Evolutionary conservation across 1,140 invertebrate genomes (phyloP).

Genomic region (Scaptomyza pallida): DNA sequence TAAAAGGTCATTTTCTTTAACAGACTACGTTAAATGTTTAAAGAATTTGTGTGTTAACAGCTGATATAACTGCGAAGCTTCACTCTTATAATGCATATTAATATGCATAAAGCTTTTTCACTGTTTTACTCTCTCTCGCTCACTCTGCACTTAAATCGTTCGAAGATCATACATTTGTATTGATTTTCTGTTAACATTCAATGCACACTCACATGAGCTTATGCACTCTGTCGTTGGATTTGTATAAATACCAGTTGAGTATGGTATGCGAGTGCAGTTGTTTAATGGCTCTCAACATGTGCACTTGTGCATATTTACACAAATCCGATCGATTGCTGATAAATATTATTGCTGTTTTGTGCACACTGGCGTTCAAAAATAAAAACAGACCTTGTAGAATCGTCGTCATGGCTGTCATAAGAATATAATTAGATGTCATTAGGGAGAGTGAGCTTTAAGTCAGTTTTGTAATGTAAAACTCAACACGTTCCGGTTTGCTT

Average conservation of each 20-base stretch:
- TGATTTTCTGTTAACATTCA: too few relatives aligned
- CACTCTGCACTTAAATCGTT: not conserved
- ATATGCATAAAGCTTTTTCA: too few relatives aligned
- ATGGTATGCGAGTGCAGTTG: not conserved
- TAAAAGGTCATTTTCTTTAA: not conserved
- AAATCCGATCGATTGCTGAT: not conserved
- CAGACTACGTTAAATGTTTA: too few relatives aligned
- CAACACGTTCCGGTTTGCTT: constrained; percentile 23
- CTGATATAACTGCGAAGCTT: not conserved
- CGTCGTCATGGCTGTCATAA: not conserved
- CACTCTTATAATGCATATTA: too few relatives aligned
- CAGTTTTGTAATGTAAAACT: constrained; percentile 49
- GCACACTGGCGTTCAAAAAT: too few relatives aligned
- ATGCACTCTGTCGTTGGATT: not conserved
- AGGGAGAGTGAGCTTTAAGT: constrained; percentile 44
- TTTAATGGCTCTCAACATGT: not conserved
- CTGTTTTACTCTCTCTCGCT: too few relatives aligned
- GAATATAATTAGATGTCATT: constrained; percentile 46
- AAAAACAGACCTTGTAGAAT: too few relatives aligned
- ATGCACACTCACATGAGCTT: not conserved
- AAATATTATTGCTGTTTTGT: not conserved
- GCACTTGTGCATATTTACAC: not conserved
- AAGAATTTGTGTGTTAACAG: not conserved
- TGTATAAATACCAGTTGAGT: not conserved
- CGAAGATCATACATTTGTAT: not conserved